Percentiles rank a stretch among this genome's conserved stretches.
Evolutionary conservation across 2,888 invertebrate genomes (phyloP).

Genomic region (Parascotia fuliginaria): DNA sequence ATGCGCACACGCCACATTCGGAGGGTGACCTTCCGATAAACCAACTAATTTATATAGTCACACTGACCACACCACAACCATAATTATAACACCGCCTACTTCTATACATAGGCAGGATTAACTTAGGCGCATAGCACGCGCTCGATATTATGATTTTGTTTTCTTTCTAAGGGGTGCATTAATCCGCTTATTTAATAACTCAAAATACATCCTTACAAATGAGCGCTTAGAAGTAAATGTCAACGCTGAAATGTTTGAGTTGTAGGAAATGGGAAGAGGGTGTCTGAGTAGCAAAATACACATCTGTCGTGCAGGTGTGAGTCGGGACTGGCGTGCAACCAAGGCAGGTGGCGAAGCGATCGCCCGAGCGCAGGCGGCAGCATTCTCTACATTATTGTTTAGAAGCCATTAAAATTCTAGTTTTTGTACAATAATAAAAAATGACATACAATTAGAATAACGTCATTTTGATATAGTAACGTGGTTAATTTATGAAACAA

Average conservation of each 20-base stretch:
- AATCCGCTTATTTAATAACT: slow-evolving; percentile 40
- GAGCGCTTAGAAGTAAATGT: slow-evolving; percentile 11
- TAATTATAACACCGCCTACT: slow-evolving; percentile 10
- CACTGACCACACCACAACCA: slow-evolving; percentile 19
- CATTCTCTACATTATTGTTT: slow-evolving; percentile 21
- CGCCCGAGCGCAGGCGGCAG: too few species aligned
- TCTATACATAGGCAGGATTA: slow-evolving; percentile 26
- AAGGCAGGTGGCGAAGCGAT: slow-evolving; percentile 46
- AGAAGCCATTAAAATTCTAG: slow-evolving; percentile 18
- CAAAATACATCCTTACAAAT: slow-evolving; percentile 29
- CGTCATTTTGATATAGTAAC: background rate
- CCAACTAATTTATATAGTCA: slow-evolving; percentile 33
- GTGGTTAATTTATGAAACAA: background rate
- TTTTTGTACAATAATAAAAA: slow-evolving; percentile 7
- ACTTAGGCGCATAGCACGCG: slow-evolving; percentile 38
- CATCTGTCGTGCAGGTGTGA: slow-evolving; percentile 79
- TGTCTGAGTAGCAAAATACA: slow-evolving; percentile 44
- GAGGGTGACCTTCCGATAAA: slow-evolving; percentile 42
- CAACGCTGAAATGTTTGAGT: slow-evolving; percentile 18
- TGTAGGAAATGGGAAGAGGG: slow-evolving; percentile 24
- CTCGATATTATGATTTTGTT: slow-evolving; percentile 22
- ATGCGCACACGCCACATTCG: slow-evolving; percentile 50
- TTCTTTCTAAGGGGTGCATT: slow-evolving; percentile 23
- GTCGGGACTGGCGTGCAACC: slow-evolving; percentile 25
- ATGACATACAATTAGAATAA: background rate